phyloP scores from a whole-genome alignment of 2,888 invertebrate species.

The Trachelus stipa region DNA sequence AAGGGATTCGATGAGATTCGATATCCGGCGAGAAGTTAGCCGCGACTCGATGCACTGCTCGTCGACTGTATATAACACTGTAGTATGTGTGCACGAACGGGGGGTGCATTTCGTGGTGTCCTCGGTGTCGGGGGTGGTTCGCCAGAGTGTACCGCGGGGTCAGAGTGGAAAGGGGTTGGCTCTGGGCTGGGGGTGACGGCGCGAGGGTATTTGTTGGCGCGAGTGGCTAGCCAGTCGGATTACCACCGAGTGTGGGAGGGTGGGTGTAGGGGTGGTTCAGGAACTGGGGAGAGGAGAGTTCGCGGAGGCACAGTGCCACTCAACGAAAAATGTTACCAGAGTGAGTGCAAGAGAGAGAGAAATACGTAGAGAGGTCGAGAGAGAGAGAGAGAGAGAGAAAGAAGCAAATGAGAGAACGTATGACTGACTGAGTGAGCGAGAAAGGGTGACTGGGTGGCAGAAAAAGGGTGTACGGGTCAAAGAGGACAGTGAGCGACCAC shows the following conservation, averaged over 20 bases:
- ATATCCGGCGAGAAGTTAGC: background rate
- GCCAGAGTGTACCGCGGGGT: conserved; percentile 60
- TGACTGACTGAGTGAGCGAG: conserved; percentile 25
- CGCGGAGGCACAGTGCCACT: conserved; percentile 52
- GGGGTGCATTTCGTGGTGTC: conserved; percentile 61
- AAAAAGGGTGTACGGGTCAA: background rate
- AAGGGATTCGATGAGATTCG: background rate
- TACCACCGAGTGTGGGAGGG: conserved; percentile 57
- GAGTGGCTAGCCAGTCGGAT: conserved; percentile 67
- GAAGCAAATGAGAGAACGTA: background rate
- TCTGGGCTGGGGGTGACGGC: conserved; percentile 50
- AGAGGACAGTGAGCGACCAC: conserved; percentile 49
- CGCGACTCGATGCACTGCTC: background rate
- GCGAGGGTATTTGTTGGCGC: conserved; percentile 65
- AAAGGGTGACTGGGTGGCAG: conserved; percentile 21
- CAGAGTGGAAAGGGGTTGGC: conserved; percentile 44
- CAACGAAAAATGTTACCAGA: conserved; percentile 63
- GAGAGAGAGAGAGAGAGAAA: conserved; percentile 18
- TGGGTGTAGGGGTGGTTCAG: conserved; percentile 32
- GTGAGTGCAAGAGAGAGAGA: conserved; percentile 30
- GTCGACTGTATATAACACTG: background rate
- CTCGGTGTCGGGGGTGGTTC: conserved; percentile 65
- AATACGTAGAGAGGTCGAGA: conserved; percentile 22
- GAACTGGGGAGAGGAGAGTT: conserved; percentile 23
- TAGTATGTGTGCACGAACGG: conserved; percentile 37